Evolutionary conservation across 2,113 vertebrate species (phyloP), one percentile per base, ranked within the genome.

Genomic region (Limanda limanda): DNA sequence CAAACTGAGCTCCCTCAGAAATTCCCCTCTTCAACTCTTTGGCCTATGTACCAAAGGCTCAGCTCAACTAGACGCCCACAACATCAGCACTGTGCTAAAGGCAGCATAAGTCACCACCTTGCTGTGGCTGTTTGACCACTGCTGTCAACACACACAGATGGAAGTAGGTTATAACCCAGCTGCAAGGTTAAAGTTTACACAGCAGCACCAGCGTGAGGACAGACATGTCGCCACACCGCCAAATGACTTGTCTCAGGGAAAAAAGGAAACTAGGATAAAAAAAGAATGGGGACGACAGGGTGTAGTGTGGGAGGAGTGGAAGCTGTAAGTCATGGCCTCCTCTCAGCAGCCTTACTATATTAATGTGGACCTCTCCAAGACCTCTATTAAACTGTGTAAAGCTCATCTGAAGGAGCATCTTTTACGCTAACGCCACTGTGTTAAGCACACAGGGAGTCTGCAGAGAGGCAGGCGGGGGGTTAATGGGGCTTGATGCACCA

Each of bases 381-480:
- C 91, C 92, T 91, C 91, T 87, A 94, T 94, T 94, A 94, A 92
- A 94, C 89, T 93, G 92, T 88, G 90, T 89, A 94, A 94, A 94
- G 93, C 92, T 92, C 92, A 92, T 92, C 84, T 93, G 86, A 80
- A 91, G 85, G 80, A 90, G 88, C 85, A 93, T 94, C 82, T 83
- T 92, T 93, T 89, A 95, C 89, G 92, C 92, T 94, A 95, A 94
- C 92, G 62, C 86, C 74, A 21, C 75, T 74, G 90, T 83, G 90
- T 93, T 94, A 96, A 95, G 93, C 94, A 95, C 94, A 94, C 83
- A 93, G 91, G 88, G 86, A 90, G 88, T 92, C 90, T 89, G 90
- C 89, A 83, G 94, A 94, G 95, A 95, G 93, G 92, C 84, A 48
- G 61, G 88, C 66, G 74, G 91, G 78, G 88, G 94, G 94, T 95